Evolutionary conservation across 2,113 vertebrate genomes (phyloP), one percentile per base, ranked within the genome.

Genomic region (Empidonax alnorum): DNA sequence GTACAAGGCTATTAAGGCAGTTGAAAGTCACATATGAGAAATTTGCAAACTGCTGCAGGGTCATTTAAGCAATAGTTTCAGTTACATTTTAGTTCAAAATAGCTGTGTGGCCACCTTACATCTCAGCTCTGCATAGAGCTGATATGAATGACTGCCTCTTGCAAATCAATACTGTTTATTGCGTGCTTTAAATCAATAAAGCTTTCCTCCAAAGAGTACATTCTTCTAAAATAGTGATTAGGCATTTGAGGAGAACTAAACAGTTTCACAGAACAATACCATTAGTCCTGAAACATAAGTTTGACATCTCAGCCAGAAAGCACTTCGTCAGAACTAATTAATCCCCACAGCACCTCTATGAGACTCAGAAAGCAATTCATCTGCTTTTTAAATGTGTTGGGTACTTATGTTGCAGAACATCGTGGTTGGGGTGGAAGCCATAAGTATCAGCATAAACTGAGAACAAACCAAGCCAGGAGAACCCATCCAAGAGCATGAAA

Each of bases 261-360:
- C 22, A 91, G 84, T 95, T 94, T 93, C 91, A 89, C 62, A 82
- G 62, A 97, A 92, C 95, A 96, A 94, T 94, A 91, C 73, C 87
- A 93, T 95, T 93, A 96, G 96, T 95, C 80, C 87, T 91, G 91
- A 97, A 96, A 94, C 66, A 94, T 94, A 95, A 96, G 94, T 81
- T 89, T 89, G 77, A 89, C 95, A 91, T 84, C 80, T 84, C 91
- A 96, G 77, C 62, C 84, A 96, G 94, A 97, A 94, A 94, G 81
- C 77, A 93, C 87, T 97, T 96, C 78, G 82, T 96, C 89, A 97
- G 84, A 93, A 93, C 66, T 93, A 97, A 95, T 96, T 96, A 96
- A 95, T 96, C 95, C 91, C 91, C 90, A 93, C 87, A 87, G 94
- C 74, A 91, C 71, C 94, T 91, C 77, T 46, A 2, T 30, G 68